Percentiles rank a stretch among this genome's conserved stretches.
phyloP scores from a whole-genome alignment of 2,888 invertebrate genomes.

The Melinaea marsaeus region DNA sequence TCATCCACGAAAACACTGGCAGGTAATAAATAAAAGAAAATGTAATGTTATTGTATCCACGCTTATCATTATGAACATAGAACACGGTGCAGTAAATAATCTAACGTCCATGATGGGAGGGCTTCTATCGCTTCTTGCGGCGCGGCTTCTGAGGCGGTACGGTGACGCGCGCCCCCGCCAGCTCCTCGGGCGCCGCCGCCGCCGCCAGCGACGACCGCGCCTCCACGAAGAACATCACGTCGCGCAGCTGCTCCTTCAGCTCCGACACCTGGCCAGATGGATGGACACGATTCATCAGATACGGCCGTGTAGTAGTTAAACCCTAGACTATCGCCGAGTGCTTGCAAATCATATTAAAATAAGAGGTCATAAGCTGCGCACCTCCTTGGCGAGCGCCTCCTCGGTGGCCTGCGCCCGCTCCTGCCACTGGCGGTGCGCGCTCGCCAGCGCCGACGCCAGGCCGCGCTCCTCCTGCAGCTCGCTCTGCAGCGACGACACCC shows the following conservation, averaged over 20 bases:
- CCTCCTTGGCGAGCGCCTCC: slow-evolving; percentile 41
- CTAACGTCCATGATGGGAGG: not conserved
- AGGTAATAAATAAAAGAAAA: no score
- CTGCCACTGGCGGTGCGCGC: slow-evolving; percentile 63
- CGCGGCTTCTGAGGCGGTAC: slow-evolving; percentile 25
- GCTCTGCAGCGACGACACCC: slow-evolving; percentile 62
- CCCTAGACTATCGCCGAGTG: no score
- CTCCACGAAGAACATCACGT: slow-evolving; percentile 98
- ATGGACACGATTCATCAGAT: no score
- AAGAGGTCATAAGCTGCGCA: slow-evolving; percentile 21
- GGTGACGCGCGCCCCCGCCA: slow-evolving; percentile 35
- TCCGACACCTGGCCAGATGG: slow-evolving; percentile 82
- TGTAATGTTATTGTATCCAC: no score
- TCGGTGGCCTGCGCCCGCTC: slow-evolving; percentile 49
- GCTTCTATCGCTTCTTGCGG: slow-evolving; percentile 23
- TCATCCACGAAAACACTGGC: no score
- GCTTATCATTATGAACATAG: not conserved
- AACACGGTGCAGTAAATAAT: not conserved
- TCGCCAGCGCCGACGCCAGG: slow-evolving; percentile 78
- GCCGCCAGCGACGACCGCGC: slow-evolving; percentile 77
- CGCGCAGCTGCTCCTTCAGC: slow-evolving; percentile 94
- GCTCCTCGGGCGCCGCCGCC: slow-evolving; percentile 45
- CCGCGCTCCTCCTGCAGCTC: slow-evolving; percentile 91
- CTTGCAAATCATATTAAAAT: no score
- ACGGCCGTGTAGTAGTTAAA: no score